These are phyloP conservation scores for Adoxophyes honmai DNA, from an alignment of 1,140 invertebrate species.

Conservation along the genomic window DNA sequence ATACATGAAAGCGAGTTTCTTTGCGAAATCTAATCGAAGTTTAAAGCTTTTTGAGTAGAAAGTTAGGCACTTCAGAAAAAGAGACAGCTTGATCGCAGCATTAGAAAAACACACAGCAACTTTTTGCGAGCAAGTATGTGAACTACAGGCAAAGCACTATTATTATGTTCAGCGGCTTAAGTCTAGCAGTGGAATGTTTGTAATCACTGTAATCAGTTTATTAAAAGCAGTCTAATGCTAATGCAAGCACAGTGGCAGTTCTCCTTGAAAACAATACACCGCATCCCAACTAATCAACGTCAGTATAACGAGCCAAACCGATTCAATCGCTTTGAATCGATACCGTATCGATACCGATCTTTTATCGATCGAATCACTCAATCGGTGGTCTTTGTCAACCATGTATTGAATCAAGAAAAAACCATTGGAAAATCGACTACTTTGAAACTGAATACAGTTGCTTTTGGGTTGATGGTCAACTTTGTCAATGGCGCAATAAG, in stretches of 20 bases:
- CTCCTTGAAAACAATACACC: neutral
- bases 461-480: neutral
- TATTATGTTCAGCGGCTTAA: no score
- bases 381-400: conserved; percentile 46
- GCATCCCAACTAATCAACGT: conserved; percentile 32
- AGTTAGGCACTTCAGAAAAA: no score
- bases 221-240: no score
- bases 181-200: no score
- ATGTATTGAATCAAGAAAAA: conserved; percentile 30
- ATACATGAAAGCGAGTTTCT: no score
- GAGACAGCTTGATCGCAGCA: no score
- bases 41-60: no score
- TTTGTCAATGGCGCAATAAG: neutral
- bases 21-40: no score
- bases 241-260: neutral
- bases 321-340: conserved; percentile 35
- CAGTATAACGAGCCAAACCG: conserved; percentile 38
- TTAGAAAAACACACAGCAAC: no score
- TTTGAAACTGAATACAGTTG: neutral
- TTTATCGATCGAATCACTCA: conserved; percentile 48
- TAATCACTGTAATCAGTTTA: no score
- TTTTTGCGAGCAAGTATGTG: no score
- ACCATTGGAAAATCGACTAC: conserved; percentile 25
- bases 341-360: conserved; percentile 32
- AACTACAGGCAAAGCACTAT: no score